phyloP scores from a whole-genome alignment of 2,113 vertebrate species.

The Etia nguti region DNA sequence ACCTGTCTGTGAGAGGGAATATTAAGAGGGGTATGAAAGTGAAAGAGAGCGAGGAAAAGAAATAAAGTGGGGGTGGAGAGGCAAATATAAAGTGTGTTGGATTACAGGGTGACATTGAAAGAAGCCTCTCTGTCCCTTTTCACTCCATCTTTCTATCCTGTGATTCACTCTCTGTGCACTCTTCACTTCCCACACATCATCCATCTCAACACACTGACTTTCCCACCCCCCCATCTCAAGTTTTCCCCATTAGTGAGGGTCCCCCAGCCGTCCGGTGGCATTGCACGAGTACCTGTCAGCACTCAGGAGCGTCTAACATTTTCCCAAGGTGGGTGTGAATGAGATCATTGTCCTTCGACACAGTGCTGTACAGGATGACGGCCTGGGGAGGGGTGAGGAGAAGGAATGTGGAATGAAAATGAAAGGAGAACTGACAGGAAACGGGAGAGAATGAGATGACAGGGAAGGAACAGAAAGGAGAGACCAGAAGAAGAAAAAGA shows the following conservation, averaged over 20 bases:
- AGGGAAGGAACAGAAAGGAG: background rate
- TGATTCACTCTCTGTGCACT: background rate
- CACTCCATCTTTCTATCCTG: background rate
- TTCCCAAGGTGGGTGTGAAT: constrained; percentile 30
- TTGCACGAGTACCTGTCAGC: constrained; percentile 4
- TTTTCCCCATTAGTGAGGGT: background rate
- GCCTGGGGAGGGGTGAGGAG: background rate
- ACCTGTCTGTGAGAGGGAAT: constrained; percentile 15
- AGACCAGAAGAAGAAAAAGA: background rate
- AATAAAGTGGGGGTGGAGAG: background rate
- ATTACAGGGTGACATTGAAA: constrained; percentile 56
- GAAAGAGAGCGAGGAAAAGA: background rate
- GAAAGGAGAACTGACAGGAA: background rate
- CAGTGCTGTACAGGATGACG: background rate
- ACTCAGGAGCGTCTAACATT: constrained; percentile 38
- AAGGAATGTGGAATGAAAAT: background rate
- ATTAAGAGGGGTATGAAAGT: background rate
- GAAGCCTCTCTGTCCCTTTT: constrained; percentile 6
- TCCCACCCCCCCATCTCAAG: background rate
- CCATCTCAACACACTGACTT: background rate
- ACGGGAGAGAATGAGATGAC: background rate
- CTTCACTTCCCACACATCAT: constrained; percentile 8
- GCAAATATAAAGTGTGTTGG: constrained; percentile 28
- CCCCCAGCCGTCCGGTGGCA: background rate
- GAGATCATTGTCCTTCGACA: constrained; percentile 50